Evolutionary conservation across 2,113 vertebrate species (phyloP).

Genomic region (Acrocephalus arundinaceus): DNA sequence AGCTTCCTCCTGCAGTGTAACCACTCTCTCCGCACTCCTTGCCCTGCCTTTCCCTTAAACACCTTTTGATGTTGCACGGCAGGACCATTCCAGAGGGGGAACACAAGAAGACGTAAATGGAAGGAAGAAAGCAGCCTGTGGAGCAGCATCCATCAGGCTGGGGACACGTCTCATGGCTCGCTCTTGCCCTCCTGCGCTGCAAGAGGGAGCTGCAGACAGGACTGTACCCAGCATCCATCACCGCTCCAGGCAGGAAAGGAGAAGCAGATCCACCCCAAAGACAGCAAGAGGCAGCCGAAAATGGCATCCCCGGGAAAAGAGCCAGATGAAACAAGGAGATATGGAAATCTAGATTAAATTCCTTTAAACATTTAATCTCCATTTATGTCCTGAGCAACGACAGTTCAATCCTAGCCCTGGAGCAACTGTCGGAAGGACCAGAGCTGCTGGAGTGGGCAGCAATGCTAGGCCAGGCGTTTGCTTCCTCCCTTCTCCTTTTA

Average conservation of each 20-base stretch:
- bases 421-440: rapidly evolving
- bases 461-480: rapidly evolving
- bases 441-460: background rate
- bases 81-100: background rate
- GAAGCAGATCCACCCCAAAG: background rate
- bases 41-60: background rate
- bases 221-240: background rate
- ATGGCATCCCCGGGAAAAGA: background rate
- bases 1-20: background rate
- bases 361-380: background rate
- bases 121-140: background rate
- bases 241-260: background rate
- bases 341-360: background rate
- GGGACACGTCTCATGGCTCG: background rate
- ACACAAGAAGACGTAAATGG: background rate
- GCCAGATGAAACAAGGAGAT: background rate
- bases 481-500: background rate
- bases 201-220: slow-evolving; percentile 26
- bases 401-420: background rate
- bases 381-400: background rate
- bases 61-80: background rate
- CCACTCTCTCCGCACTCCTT: background rate
- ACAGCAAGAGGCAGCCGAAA: background rate
- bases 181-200: slow-evolving; percentile 61
- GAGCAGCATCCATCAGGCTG: background rate